These are phyloP conservation scores for Ochotona curzoniae DNA, from an alignment of 2,113 vertebrate genomes.

Conservation along the genomic window DNA sequence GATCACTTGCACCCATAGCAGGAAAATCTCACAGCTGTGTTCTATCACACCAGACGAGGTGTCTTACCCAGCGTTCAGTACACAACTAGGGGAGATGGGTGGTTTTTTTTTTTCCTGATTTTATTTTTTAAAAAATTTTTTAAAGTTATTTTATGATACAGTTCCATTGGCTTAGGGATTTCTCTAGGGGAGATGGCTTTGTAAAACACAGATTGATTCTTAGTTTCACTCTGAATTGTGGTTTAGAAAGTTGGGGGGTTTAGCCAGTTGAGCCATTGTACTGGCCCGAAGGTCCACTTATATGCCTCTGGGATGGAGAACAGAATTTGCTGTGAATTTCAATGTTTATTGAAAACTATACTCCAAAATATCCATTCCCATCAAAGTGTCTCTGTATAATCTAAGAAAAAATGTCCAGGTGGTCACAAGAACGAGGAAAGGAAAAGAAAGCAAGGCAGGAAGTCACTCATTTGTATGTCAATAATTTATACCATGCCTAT, in stretches of 20 bases:
- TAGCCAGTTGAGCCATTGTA: neutral
- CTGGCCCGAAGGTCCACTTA: neutral
- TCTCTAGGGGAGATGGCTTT: neutral
- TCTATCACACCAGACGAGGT: too few species aligned
- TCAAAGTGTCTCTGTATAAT: neutral
- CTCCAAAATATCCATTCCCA: neutral
- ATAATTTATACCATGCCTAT: neutral
- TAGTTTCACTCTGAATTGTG: neutral
- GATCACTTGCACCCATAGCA: neutral
- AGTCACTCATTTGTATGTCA: neutral
- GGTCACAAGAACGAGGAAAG: neutral
- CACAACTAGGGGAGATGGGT: too few species aligned
- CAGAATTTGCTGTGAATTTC: neutral
- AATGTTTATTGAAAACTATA: neutral
- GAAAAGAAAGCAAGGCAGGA: neutral
- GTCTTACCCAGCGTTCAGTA: too few species aligned
- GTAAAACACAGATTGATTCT: neutral
- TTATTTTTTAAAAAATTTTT: too few species aligned
- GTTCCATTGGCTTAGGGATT: neutral
- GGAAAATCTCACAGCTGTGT: neutral
- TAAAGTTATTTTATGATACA: too few species aligned
- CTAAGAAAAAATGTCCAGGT: neutral
- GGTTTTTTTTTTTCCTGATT: too few species aligned
- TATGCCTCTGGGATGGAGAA: neutral
- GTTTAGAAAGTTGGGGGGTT: neutral